Base-by-base conservation (phyloP, 2,888 invertebrate species). In the Hedychridium roseum region DNA sequence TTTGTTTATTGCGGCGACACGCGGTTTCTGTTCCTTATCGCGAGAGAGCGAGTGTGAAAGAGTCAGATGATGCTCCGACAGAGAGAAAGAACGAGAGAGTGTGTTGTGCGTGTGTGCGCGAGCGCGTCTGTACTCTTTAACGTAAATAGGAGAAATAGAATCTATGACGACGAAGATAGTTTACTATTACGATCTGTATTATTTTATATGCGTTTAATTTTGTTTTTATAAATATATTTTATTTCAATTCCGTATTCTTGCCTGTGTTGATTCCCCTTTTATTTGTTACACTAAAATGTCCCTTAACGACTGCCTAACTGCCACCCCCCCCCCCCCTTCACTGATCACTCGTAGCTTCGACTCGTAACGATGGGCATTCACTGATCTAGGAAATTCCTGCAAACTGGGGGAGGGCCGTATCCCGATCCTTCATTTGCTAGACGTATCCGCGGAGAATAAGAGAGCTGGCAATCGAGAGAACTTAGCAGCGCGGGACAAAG, bases 211-310 rank as follows among this genome's bases (percentile, higher is more conserved):
- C 65, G 71, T 75, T 75, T 71, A 62, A 74, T 73, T 76, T 71
- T 76, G 74, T 73, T 75, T 73, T 75, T 76, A 72, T 72, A 76
- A 76, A 76, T 77, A 77, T 77, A 77, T 77, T 76, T 77, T 76
- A 75, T 76, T 76, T 73, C 73, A 53, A 54, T 54, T 51, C 14
- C 32, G 44, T 39, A 35, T 21, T 30, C 16, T 27, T 15, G 21
- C 21, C 35, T 38, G 36, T 55, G 17, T 36, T 45, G 11, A 15
- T 35, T 43, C 18, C 9, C 15, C 23, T 49, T 48, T 46, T 17
- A 38, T 36, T 42, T n/a, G 3, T 20, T 21, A 27, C 15, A 17
- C 14, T n/a, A 14, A 14, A 7, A n/a, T 28, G 4, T 28, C 11
- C 7, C 30, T 12, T 28, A 4, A 12, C 4, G 6, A 28, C 11